Base-by-base conservation (phyloP, 1,140 invertebrate genomes). In the Wasmannia auropunctata region DNA sequence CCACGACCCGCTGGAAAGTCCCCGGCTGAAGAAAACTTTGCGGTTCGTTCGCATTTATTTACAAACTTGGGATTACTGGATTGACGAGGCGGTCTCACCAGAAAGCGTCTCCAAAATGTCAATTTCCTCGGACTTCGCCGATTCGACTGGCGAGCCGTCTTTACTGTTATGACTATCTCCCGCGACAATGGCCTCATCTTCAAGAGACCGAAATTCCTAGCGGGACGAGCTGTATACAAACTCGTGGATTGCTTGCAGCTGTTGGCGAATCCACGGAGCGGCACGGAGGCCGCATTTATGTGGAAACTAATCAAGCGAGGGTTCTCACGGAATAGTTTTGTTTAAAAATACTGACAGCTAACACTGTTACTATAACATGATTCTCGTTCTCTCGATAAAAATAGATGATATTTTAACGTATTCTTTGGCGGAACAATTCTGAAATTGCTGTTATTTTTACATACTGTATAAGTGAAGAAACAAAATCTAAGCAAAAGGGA, bases 181-280 rank as follows among this genome's bases (percentile, higher is more conserved):
- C 46, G 22, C 46, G 49, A 80, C 49, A 80, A 54, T 51, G 46
- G 34, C 34, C 34, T 69, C 63, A 54, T 54, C 62, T 25, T 22
- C 46, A 10, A 51, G 46, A 54, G 22, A 67, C 60, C 58, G 34
- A 87, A 80, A 85, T 88, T 58, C 49, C 75, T 46, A 69, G 10
- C 34, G 51, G 14, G 1, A 69, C 34, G 31, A 34, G 31, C 16
- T 51, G 58, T 43, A 51, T 58, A 85, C 86, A 65, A 79, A 67
- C 49, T 72, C 49, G n/a, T 60, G 83, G 87, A 89, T 90, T 49
- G 85, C 81, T 54, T 56, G 63, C 88, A 90, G 88, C 88, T 90
- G 88, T 88, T 89, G 74, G 65, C 65, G 63, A 56, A 86, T 79
- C 75, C 75, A 49, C 51, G n/a, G 43, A 67, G 54, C 46, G 19